phyloP scores from a whole-genome alignment of 2,888 invertebrate species.

The Megastigmus dorsalis region DNA sequence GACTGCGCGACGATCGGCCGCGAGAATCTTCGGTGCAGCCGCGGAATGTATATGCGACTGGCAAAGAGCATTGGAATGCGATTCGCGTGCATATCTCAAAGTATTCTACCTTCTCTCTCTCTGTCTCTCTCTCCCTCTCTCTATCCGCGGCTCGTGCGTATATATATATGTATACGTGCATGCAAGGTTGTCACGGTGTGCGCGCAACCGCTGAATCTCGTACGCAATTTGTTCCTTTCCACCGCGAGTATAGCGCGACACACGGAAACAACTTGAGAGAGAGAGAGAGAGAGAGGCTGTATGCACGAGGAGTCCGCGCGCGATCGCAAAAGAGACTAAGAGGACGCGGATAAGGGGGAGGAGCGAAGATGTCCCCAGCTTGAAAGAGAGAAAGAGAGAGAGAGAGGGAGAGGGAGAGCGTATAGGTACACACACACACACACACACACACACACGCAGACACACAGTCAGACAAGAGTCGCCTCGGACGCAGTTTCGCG shows the following conservation, averaged over 20 bases:
- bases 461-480: not conserved
- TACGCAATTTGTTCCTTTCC: constrained; percentile 41
- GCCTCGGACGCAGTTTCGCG: constrained; percentile 39
- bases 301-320: too few species aligned
- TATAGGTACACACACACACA: not conserved
- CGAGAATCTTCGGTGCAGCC: constrained; percentile 4
- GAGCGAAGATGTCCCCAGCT: not conserved
- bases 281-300: constrained; percentile 8
- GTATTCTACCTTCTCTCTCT: not conserved
- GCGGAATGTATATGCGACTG: constrained; percentile 20
- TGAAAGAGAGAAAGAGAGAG: too few species aligned
- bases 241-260: not conserved
- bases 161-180: too few species aligned
- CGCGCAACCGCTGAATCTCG: not conserved
- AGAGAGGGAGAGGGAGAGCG: too few species aligned
- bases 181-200: too few species aligned
- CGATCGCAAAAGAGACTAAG: constrained; percentile 4
- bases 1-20: constrained; percentile 10
- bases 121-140: not conserved
- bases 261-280: not conserved
- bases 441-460: not conserved
- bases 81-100: constrained; percentile 19
- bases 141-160: too few species aligned
- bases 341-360: not conserved
- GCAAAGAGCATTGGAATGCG: constrained; percentile 10